Evolutionary conservation across 2,113 vertebrate species (phyloP).

Genomic region (Numenius arquata): DNA sequence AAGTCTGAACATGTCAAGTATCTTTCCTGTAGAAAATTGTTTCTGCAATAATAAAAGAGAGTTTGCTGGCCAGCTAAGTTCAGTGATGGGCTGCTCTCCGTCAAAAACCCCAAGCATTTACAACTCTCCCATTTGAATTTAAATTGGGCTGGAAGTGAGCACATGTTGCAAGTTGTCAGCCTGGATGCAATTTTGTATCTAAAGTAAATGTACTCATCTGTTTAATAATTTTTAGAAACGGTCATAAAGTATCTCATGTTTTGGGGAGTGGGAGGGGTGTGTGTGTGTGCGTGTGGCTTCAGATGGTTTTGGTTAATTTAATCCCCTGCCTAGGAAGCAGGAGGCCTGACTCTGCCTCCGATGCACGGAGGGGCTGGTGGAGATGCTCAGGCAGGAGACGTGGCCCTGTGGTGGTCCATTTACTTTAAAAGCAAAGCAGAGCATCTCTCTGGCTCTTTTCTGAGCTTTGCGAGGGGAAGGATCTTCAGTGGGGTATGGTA

Average conservation of each 20-base stretch:
- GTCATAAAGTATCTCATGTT: background rate
- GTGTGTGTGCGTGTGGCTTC: background rate
- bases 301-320: background rate
- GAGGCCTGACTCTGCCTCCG: background rate
- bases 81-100: background rate
- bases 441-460: background rate
- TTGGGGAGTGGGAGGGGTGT: background rate
- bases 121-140: background rate
- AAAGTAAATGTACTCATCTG: slow-evolving; percentile 1
- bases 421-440: background rate
- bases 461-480: background rate
- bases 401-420: background rate
- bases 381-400: background rate
- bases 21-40: background rate
- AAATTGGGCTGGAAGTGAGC: slow-evolving; percentile 1
- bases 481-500: background rate
- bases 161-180: background rate
- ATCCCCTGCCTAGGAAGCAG: background rate
- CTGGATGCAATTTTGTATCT: background rate
- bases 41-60: slow-evolving; percentile 37
- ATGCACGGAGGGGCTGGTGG: background rate
- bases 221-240: slow-evolving; percentile 22
- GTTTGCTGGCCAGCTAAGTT: slow-evolving; percentile 47
- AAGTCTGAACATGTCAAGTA: slow-evolving; percentile 47
- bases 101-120: slow-evolving; percentile 54